These are phyloP conservation scores for Ctenopoma kingsleyae DNA, from an alignment of 2,797 vertebrate genomes.

Conservation along the genomic window DNA sequence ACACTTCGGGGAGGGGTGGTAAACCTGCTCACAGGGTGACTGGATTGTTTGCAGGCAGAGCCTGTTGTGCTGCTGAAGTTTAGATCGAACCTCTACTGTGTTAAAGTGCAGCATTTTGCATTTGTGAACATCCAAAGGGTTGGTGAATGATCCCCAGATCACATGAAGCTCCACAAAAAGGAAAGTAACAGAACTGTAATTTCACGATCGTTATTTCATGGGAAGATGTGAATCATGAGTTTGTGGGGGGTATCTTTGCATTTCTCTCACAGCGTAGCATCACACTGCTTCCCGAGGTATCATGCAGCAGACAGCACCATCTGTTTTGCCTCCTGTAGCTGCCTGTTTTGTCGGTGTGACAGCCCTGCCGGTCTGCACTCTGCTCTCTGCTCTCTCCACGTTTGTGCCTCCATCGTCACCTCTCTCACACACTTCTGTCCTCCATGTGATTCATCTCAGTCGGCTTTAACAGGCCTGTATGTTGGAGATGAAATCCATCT, in stretches of 20 bases:
- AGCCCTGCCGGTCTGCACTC: neutral
- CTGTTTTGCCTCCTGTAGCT: conserved; percentile 25
- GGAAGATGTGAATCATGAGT: neutral
- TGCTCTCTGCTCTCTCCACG: neutral
- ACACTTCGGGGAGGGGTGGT: neutral
- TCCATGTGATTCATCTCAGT: neutral
- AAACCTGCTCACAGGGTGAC: conserved; percentile 7
- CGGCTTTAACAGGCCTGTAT: neutral
- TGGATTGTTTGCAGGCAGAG: neutral
- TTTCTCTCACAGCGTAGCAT: neutral
- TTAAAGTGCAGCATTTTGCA: neutral
- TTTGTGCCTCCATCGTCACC: neutral
- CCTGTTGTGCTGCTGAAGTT: neutral
- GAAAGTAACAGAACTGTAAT: neutral
- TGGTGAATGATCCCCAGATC: conserved; percentile 17
- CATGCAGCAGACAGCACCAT: conserved; percentile 33
- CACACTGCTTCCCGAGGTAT: neutral
- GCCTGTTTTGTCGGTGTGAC: neutral
- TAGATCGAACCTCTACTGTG: neutral
- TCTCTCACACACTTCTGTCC: conserved; percentile 9
- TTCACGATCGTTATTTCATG: neutral
- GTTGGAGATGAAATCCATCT: neutral
- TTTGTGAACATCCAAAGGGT: conserved; percentile 7
- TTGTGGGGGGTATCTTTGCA: neutral
- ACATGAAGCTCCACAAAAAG: neutral